Conservation (phyloP, 1,140 invertebrate species). For the Lepidurus apus region DNA sequence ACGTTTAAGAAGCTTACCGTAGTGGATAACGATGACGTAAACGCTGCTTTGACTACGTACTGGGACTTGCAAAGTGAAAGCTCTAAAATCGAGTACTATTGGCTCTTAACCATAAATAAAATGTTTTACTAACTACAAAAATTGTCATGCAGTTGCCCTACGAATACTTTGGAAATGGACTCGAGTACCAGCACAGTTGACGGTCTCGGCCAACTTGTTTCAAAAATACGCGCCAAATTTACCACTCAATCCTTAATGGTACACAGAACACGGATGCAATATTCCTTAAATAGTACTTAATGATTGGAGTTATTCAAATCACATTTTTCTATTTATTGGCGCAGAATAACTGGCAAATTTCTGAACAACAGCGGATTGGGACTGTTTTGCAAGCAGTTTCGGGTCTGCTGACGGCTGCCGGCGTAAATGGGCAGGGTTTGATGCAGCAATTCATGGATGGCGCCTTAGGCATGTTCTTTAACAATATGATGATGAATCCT, state of each 20-base stretch:
- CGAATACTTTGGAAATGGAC: neutral
- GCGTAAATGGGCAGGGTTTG: neutral
- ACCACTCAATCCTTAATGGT: neutral
- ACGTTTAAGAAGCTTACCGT: neutral
- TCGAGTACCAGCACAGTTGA: neutral
- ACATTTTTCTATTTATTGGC: neutral
- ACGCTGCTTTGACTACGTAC: neutral
- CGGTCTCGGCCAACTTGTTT: neutral
- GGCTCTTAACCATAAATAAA: neutral
- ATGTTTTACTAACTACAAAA: neutral
- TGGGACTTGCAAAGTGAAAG: neutral
- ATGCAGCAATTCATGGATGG: neutral
- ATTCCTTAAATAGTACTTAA: too few species aligned
- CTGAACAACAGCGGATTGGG: neutral
- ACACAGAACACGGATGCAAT: neutral
- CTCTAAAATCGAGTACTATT: neutral
- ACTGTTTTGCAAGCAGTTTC: neutral
- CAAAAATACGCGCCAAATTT: neutral
- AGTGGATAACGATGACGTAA: neutral
- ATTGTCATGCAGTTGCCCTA: neutral
- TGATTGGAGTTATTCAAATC: too few species aligned
- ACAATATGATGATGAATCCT: neutral
- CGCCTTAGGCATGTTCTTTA: neutral
- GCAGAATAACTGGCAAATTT: neutral
- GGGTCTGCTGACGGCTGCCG: neutral